Evolutionary conservation across 23 tunicate species (phyloP).

Genomic region (Botrylloides violaceus): DNA sequence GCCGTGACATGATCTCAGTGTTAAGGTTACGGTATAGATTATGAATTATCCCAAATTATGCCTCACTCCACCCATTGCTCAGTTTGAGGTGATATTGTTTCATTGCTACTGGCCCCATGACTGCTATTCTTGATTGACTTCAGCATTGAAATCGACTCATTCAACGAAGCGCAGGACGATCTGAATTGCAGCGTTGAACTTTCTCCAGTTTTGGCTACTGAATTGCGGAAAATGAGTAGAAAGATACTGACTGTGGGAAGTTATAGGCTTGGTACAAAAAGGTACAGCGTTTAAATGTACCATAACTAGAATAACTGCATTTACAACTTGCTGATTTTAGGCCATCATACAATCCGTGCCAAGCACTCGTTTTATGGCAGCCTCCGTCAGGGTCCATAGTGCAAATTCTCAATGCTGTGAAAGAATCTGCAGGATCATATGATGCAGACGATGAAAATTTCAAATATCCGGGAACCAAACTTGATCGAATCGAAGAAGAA

Average conservation of each 20-base stretch:
- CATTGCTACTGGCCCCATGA: too few species aligned
- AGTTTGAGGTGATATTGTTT: too few species aligned
- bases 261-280: background rate
- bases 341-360: background rate
- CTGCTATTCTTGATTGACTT: too few species aligned
- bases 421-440: background rate
- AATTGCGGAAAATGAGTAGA: slow-evolving; percentile 12
- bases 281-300: background rate
- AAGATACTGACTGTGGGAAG: slow-evolving; percentile 20
- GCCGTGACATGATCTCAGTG: too few species aligned
- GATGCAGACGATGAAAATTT: background rate
- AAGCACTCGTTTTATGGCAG: slow-evolving; percentile 20
- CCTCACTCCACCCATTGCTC: too few species aligned
- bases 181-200: background rate
- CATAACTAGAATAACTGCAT: background rate
- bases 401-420: background rate
- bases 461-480: background rate
- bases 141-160: slow-evolving; percentile 9
- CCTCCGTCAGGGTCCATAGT: slow-evolving; percentile 14
- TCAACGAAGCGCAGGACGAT: background rate
- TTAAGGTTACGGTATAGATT: too few species aligned
- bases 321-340: too few species aligned
- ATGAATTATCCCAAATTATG: too few species aligned
- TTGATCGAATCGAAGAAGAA: background rate
- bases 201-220: slow-evolving; percentile 7